Base-by-base conservation (phyloP, 1,140 invertebrate species). In the Zaprionus ghesquierei region DNA sequence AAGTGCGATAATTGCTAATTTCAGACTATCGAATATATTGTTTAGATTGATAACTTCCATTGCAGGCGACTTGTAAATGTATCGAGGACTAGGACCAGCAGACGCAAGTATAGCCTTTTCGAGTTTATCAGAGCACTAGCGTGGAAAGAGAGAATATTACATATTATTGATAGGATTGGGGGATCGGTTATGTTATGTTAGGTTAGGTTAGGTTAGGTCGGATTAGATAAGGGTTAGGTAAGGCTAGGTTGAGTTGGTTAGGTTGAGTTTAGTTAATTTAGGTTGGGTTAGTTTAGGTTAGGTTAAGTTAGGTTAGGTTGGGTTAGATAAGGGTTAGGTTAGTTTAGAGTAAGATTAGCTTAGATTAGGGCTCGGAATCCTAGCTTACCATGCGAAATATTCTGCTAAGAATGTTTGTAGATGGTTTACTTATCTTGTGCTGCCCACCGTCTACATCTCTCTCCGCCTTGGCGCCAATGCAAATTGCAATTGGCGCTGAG, bases 11-110 rank as follows among this genome's bases (percentile, higher is more conserved):
- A 86, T 54, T 0, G 44, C 38, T 22, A 65, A 74, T 49, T 85
- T 85, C 6, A 85, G 5, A 5, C 50, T 20, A 15, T 74, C 65
- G 0, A 29, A 29, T 6, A 77, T 13, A 15, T 50, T 35, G 6
- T 2, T 31, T 5, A 86, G 23, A 61, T 75, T 50, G 0, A 85
- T 50, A 3, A 81, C 13, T 0, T 81, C 62, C 81, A 85, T 75
- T 15, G 74, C 41, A 2, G 81, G 33, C 33, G 81, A 81, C 6
- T 59, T 68, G 50, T 15, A 56, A 0, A 13, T 23, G 35, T 77
- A 74, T 6, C 2, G 8, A 13, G 68, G 72, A 8, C 56, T 58
- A 4, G 35, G 9, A 2, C 63, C 54, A n/a, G n/a, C 23, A 29
- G 31, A 20, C 4, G n/a, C 50, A 5, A 85, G 5, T 6, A 41